Conservation (phyloP, 2,113 vertebrate species). For the Falco punctatus region DNA sequence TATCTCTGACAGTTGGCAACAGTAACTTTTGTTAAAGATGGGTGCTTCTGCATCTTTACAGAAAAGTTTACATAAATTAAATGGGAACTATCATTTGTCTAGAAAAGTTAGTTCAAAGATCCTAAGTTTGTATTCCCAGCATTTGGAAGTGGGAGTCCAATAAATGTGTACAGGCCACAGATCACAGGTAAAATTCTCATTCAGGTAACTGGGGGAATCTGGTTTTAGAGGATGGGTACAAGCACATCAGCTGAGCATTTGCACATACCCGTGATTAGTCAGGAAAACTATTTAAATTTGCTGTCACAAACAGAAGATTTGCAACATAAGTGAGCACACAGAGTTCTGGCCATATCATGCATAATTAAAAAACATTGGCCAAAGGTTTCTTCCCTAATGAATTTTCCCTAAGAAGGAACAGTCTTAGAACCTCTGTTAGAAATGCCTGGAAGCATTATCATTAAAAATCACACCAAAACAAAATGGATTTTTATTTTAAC, state of each 20-base stretch:
- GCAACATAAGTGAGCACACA: neutral
- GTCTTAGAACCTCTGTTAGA: neutral
- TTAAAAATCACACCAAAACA: neutral
- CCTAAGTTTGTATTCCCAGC: slow-evolving; percentile 4
- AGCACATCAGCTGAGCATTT: neutral
- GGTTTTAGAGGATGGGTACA: neutral
- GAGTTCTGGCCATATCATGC: neutral
- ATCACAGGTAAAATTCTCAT: neutral
- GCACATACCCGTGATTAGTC: neutral
- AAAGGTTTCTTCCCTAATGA: slow-evolving; percentile 12
- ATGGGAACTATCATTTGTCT: slow-evolving; percentile 12
- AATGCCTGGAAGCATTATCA: neutral
- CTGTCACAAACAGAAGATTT: neutral
- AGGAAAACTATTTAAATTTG: neutral
- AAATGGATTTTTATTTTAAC: neutral
- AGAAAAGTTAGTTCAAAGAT: slow-evolving; percentile 35
- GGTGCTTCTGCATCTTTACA: slow-evolving; percentile 23
- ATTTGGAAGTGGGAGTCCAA: neutral
- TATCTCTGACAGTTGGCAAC: slow-evolving; percentile 44
- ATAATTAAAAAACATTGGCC: neutral
- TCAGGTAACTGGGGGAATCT: neutral
- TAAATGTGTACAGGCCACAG: neutral
- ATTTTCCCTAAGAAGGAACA: slow-evolving; percentile 23
- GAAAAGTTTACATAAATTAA: slow-evolving; percentile 31
- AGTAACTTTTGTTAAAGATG: slow-evolving; percentile 32